Conservation (phyloP, 2,888 invertebrate genomes). For the Drosophila longiperda region DNA sequence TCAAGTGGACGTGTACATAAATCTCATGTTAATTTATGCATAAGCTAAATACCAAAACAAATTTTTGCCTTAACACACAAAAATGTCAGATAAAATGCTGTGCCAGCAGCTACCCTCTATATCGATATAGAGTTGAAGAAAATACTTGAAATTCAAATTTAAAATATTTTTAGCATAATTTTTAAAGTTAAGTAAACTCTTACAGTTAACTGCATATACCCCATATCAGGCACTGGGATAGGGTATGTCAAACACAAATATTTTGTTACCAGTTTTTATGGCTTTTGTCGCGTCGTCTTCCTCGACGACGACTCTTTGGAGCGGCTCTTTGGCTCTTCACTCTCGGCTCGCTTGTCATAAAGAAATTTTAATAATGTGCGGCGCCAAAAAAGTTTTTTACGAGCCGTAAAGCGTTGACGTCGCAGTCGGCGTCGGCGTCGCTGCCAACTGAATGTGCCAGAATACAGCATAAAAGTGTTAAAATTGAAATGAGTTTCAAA, state of each 20-base stretch:
- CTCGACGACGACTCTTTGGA: slow-evolving; percentile 53
- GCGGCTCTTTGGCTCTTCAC: slow-evolving; percentile 51
- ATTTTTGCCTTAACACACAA: slow-evolving; percentile 55
- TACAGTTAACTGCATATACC: background rate
- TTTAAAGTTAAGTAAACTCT: background rate
- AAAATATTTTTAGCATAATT: background rate
- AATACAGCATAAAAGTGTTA: slow-evolving; percentile 71
- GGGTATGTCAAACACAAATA: slow-evolving; percentile 62
- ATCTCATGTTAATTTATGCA: slow-evolving; percentile 80
- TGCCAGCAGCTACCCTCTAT: slow-evolving; percentile 18
- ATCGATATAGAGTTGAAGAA: background rate
- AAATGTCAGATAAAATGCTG: background rate
- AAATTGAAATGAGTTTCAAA: slow-evolving; percentile 77
- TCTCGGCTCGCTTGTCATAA: slow-evolving; percentile 72
- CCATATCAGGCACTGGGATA: background rate
- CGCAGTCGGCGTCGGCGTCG: background rate
- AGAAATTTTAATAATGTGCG: slow-evolving; percentile 81
- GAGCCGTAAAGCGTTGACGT: slow-evolving; percentile 53
- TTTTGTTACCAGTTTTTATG: slow-evolving; percentile 81
- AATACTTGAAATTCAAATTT: accelerated
- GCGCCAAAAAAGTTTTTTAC: slow-evolving; percentile 79
- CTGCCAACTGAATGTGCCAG: slow-evolving; percentile 19
- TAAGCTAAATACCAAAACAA: slow-evolving; percentile 79
- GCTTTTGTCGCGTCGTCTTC: slow-evolving; percentile 74
- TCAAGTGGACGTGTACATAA: slow-evolving; percentile 71